These are phyloP conservation scores for Apodemus agrarius DNA, from an alignment of 2,797 vertebrate genomes.

Conservation along the genomic window DNA sequence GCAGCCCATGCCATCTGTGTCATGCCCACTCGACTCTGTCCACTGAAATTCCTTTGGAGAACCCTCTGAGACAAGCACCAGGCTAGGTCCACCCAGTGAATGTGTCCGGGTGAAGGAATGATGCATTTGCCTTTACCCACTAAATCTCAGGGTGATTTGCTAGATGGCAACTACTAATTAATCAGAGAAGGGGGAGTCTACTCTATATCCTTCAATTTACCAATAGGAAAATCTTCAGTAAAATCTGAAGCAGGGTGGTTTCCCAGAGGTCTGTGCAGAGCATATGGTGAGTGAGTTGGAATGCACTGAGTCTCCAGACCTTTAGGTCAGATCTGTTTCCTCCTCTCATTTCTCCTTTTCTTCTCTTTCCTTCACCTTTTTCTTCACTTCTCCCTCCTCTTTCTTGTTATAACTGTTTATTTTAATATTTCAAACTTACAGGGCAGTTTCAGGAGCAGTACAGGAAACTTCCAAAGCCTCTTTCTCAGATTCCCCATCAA, in stretches of 20 bases:
- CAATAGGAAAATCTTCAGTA: neutral
- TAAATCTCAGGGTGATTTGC: neutral
- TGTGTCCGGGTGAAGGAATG: neutral
- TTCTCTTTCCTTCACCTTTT: too few species aligned
- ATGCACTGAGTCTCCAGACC: neutral
- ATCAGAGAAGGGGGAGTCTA: neutral
- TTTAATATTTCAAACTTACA: neutral
- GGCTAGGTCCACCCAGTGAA: neutral
- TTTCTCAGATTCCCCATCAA: neutral
- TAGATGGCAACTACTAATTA: neutral
- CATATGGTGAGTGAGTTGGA: neutral
- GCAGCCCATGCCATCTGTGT: neutral
- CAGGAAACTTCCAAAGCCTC: neutral
- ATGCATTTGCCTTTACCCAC: neutral
- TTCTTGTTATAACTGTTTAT: neutral
- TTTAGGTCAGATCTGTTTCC: neutral
- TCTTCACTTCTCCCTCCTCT: neutral
- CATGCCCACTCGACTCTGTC: neutral
- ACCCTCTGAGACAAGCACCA: neutral
- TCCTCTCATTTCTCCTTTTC: too few species aligned
- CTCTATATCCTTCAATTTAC: neutral
- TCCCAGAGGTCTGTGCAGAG: neutral
- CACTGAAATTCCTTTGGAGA: neutral
- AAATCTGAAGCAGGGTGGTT: neutral
- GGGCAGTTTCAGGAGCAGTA: constrained; percentile 5